phyloP scores from a whole-genome alignment of 2,888 invertebrate species.

The Drosophila neotestacea region DNA sequence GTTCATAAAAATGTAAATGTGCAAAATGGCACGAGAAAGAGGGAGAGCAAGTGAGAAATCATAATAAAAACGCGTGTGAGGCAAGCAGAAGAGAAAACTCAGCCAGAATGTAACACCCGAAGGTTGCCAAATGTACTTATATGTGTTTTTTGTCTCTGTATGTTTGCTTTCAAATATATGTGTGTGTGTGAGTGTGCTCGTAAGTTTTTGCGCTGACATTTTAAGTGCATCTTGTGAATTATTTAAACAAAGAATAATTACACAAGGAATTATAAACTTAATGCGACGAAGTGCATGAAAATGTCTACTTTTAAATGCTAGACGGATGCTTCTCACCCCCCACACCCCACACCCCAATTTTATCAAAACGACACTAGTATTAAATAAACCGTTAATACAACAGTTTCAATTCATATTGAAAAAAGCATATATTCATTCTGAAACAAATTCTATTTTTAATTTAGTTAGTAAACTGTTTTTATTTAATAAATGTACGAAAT shows the following conservation, averaged over 20 bases:
- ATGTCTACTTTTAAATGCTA: constrained; percentile 32
- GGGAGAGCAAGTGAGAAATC: constrained; percentile 57
- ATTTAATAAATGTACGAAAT: not conserved
- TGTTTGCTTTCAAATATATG: constrained; percentile 2
- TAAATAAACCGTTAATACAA: not conserved
- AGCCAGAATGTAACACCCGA: constrained; percentile 42
- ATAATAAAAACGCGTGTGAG: constrained; percentile 53
- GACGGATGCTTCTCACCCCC: not conserved
- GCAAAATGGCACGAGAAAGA: constrained; percentile 60
- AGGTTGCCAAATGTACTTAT: constrained; percentile 53
- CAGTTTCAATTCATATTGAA: too few relatives aligned
- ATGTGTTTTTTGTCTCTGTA: not conserved
- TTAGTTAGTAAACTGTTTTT: not conserved
- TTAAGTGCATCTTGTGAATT: constrained; percentile 80
- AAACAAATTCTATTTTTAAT: too few relatives aligned
- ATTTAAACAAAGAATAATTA: constrained; percentile 80
- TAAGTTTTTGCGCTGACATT: constrained; percentile 72
- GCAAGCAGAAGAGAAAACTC: constrained; percentile 20
- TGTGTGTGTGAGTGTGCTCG: constrained; percentile 18
- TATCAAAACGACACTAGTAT: not conserved
- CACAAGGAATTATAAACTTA: constrained; percentile 69
- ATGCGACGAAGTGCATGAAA: constrained; percentile 72
- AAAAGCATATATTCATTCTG: too few relatives aligned
- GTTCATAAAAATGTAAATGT: constrained; percentile 79
- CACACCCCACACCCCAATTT: too few relatives aligned